These are phyloP conservation scores for Holacanthella duospinosa DNA, from an alignment of 2,888 invertebrate genomes.

Conservation along the genomic window DNA sequence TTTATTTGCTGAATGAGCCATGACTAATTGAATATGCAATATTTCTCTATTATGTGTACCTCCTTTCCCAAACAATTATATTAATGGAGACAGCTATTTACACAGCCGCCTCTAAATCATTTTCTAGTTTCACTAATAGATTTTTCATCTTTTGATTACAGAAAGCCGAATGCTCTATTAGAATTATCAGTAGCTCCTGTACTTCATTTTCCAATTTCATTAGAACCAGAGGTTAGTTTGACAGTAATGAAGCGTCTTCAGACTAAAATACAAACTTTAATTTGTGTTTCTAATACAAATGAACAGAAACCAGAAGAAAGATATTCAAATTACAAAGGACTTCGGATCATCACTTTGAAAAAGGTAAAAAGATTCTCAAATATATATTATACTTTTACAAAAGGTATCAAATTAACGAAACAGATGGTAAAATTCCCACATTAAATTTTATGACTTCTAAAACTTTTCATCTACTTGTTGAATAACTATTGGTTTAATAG, in stretches of 20 bases:
- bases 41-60: neutral
- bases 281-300: conserved; percentile 44
- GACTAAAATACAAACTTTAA: neutral
- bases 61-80: too few species aligned
- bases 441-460: neutral
- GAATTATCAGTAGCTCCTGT: conserved; percentile 83
- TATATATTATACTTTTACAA: neutral
- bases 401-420: neutral
- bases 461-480: too few species aligned
- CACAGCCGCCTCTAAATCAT: too few species aligned
- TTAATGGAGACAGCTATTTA: too few species aligned
- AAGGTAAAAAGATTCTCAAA: conserved; percentile 53
- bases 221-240: conserved; percentile 68
- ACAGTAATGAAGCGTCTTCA: neutral
- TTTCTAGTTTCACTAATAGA: neutral
- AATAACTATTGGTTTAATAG: conserved; percentile 7
- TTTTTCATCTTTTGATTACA: conserved; percentile 41
- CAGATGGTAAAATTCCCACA: neutral
- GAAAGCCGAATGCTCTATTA: conserved; percentile 59
- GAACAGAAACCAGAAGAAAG: conserved; percentile 58
- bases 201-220: conserved; percentile 70
- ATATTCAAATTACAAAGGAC: conserved; percentile 63
- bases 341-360: conserved; percentile 68
- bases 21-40: neutral
- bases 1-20: neutral